Percentiles rank a stretch among this genome's conserved stretches.
phyloP scores from a whole-genome alignment of 1,140 invertebrate genomes.

The Bombus picipes region DNA sequence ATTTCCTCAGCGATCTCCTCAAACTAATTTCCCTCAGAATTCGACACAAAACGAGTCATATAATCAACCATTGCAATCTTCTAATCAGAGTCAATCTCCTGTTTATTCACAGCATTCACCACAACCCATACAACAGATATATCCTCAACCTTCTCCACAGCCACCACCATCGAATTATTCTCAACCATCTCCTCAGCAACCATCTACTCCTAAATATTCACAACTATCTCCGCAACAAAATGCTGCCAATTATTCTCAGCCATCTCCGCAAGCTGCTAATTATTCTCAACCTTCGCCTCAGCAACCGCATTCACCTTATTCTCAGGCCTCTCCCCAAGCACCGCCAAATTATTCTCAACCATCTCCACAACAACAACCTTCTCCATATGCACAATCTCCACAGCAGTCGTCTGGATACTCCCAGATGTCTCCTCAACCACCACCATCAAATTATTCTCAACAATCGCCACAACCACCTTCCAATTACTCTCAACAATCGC shows the following conservation, averaged over 20 bases:
- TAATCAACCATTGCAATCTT: slow-evolving; percentile 44
- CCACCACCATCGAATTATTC: slow-evolving; percentile 69
- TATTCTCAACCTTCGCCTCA: slow-evolving; percentile 74
- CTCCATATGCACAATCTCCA: slow-evolving; percentile 75
- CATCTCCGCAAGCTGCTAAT: slow-evolving; percentile 65
- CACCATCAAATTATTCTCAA: slow-evolving; percentile 71
- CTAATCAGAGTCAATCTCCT: slow-evolving; percentile 62
- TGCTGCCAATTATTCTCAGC: slow-evolving; percentile 68
- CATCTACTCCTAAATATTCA: slow-evolving; percentile 72
- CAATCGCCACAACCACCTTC: slow-evolving; percentile 67
- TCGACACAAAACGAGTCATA: slow-evolving; percentile 54
- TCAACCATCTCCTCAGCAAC: slow-evolving; percentile 71
- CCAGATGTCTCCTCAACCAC: slow-evolving; percentile 73
- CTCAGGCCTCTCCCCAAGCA: slow-evolving; percentile 73
- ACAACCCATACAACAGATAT: slow-evolving; percentile 69
- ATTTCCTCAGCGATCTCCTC: slow-evolving; percentile 67
- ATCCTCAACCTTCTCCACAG: slow-evolving; percentile 70
- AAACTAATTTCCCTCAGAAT: slow-evolving; percentile 62
- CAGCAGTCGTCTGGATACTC: slow-evolving; percentile 73
- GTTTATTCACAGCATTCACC: slow-evolving; percentile 77
- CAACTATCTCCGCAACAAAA: slow-evolving; percentile 73
- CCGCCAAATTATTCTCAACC: slow-evolving; percentile 70
- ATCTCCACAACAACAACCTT: slow-evolving; percentile 69
- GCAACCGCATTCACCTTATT: slow-evolving; percentile 69
- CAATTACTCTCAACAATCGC: slow-evolving; percentile 75